Conservation (phyloP, 2,797 vertebrate species). For the Cuculus canorus region DNA sequence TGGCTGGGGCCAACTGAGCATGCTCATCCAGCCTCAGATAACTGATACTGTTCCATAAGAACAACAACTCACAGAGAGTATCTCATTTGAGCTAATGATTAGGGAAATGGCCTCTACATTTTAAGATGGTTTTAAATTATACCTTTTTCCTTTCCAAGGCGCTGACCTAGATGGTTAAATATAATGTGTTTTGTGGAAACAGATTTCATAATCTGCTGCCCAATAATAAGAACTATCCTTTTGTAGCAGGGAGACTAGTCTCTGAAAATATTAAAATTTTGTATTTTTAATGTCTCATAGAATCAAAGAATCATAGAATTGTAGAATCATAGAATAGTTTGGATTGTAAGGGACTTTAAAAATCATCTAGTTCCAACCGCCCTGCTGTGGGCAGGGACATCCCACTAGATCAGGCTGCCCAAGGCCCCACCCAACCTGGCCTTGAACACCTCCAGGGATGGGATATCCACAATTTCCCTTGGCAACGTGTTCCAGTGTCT, state of each 20-base stretch:
- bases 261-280: background rate
- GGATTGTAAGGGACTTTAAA: no score
- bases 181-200: background rate
- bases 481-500: no score
- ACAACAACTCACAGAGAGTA: background rate
- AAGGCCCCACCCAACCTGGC: no score
- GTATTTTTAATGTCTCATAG: no score
- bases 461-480: no score
- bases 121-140: background rate
- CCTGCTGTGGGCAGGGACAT: no score
- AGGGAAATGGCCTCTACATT: background rate
- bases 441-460: no score
- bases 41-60: background rate
- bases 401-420: no score
- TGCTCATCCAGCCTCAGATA: background rate
- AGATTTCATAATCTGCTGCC: background rate
- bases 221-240: background rate
- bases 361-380: no score
- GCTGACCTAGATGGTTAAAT: background rate
- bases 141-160: background rate
- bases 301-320: no score
- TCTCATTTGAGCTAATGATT: background rate
- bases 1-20: background rate
- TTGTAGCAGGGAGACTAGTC: background rate
- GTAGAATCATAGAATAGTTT: no score